A percentile compares a stretch with the other conserved stretches of the same genome.
These are phyloP conservation scores for Taeniopygia guttata DNA, from an alignment of 2,797 vertebrate species.

Conservation along the genomic window DNA sequence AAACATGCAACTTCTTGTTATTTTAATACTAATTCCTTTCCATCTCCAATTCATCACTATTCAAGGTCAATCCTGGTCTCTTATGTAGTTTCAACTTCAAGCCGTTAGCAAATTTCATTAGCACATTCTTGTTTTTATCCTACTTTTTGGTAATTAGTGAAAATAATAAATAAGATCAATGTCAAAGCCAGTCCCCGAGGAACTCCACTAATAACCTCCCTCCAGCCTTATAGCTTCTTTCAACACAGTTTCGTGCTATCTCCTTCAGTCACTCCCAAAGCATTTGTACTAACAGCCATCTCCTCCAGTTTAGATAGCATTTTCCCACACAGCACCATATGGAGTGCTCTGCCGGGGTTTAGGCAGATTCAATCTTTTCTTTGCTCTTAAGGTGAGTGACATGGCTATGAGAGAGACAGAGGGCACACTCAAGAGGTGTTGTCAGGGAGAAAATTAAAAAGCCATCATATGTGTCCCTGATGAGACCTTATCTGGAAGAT, in stretches of 20 bases:
- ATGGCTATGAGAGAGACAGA: not conserved
- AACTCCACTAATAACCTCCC: not conserved
- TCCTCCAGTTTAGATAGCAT: not conserved
- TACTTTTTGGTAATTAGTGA: not conserved
- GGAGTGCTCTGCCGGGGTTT: not conserved
- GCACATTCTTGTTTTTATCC: not conserved
- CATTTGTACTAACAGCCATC: not conserved
- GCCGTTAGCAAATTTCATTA: not conserved
- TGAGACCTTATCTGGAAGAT: not conserved
- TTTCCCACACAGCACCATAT: not conserved
- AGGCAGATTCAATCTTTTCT: not conserved
- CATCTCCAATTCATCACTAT: not conserved
- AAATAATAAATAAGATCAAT: conserved; percentile 23
- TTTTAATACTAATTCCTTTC: not conserved
- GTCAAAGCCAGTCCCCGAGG: not conserved
- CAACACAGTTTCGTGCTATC: not conserved
- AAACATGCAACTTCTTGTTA: not conserved
- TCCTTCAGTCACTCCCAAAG: not conserved
- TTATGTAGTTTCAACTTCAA: not conserved
- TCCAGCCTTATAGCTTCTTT: not conserved
- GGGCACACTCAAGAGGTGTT: not conserved
- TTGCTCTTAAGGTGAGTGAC: not conserved
- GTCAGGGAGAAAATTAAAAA: conserved; percentile 23
- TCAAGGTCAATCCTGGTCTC: not conserved
- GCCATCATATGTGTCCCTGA: not conserved